Evolutionary conservation across 2,888 invertebrate genomes (phyloP).

Genomic region (Aporophyla nigra): DNA sequence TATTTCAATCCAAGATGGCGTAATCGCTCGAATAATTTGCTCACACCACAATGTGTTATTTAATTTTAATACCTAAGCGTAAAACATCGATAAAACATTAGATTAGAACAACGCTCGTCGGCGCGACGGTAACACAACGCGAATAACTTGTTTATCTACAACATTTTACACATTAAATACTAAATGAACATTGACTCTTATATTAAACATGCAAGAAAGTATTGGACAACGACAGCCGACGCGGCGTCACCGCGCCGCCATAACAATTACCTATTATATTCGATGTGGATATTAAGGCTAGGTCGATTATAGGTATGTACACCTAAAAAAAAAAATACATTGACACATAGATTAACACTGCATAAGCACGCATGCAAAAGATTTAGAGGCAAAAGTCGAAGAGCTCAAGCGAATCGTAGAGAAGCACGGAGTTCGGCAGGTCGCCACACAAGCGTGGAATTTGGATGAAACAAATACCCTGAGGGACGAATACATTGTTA

Average conservation of each 20-base stretch:
- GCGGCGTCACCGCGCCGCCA: slow-evolving; percentile 66
- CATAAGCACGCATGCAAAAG: slow-evolving; percentile 90
- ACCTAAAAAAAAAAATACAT: slow-evolving; percentile 86
- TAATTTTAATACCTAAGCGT: slow-evolving; percentile 85
- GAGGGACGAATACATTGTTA: slow-evolving; percentile 87
- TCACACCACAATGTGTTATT: slow-evolving; percentile 84
- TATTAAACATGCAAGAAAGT: slow-evolving; percentile 87
- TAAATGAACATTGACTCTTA: slow-evolving; percentile 84
- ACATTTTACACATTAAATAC: slow-evolving; percentile 81
- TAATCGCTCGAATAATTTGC: slow-evolving; percentile 89
- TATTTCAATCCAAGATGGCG: slow-evolving; percentile 53
- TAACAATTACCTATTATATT: slow-evolving; percentile 86
- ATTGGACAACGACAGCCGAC: slow-evolving; percentile 77
- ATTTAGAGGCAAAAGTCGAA: slow-evolving; percentile 87
- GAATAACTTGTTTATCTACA: slow-evolving; percentile 66
- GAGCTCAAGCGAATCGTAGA: slow-evolving; percentile 59
- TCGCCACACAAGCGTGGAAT: slow-evolving; percentile 80
- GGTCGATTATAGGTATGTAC: slow-evolving; percentile 85
- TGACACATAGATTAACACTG: slow-evolving; percentile 81
- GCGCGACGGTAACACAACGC: slow-evolving; percentile 72
- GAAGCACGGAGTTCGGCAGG: slow-evolving; percentile 66
- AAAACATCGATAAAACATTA: slow-evolving; percentile 87
- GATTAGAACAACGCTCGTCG: slow-evolving; percentile 80
- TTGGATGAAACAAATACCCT: slow-evolving; percentile 89
- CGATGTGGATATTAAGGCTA: slow-evolving; percentile 91